Conservation (phyloP, 2,797 vertebrate genomes). For the Cetoscarus ocellatus region DNA sequence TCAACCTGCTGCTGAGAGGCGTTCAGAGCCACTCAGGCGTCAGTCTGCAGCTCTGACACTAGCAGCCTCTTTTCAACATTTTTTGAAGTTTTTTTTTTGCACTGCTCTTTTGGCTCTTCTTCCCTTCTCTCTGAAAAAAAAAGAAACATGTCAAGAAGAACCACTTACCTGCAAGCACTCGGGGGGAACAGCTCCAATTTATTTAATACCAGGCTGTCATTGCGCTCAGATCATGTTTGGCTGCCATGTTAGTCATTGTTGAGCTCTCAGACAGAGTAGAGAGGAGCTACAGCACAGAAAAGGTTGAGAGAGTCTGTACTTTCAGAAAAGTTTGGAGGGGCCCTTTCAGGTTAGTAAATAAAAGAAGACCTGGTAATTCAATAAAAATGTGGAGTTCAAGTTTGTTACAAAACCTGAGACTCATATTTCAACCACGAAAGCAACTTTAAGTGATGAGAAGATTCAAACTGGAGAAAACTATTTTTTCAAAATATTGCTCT, state of each 20-base stretch:
- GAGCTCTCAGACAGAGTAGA: constrained; percentile 18
- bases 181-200: constrained; percentile 63
- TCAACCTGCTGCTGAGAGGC: constrained; percentile 56
- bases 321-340: constrained; percentile 16
- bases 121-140: constrained; percentile 24
- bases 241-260: constrained; percentile 44
- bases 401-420: too few relatives aligned
- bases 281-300: constrained; percentile 7
- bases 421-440: too few relatives aligned
- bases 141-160: constrained; percentile 63
- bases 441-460: too few relatives aligned
- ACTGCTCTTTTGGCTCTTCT: constrained; percentile 45
- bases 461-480: too few relatives aligned
- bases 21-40: constrained; percentile 64
- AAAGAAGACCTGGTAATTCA: neutral
- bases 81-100: constrained; percentile 27
- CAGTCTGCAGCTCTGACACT: constrained; percentile 52
- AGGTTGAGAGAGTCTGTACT: constrained; percentile 3
- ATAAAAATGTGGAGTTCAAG: too few relatives aligned
- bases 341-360: constrained; percentile 19
- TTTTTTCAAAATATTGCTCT: too few relatives aligned
- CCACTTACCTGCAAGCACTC: constrained; percentile 67
- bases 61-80: constrained; percentile 37
- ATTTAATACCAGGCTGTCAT: constrained; percentile 54
- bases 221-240: constrained; percentile 46